Evolutionary conservation across 2,113 vertebrate species (phyloP).

Genomic region (Balaeniceps rex): DNA sequence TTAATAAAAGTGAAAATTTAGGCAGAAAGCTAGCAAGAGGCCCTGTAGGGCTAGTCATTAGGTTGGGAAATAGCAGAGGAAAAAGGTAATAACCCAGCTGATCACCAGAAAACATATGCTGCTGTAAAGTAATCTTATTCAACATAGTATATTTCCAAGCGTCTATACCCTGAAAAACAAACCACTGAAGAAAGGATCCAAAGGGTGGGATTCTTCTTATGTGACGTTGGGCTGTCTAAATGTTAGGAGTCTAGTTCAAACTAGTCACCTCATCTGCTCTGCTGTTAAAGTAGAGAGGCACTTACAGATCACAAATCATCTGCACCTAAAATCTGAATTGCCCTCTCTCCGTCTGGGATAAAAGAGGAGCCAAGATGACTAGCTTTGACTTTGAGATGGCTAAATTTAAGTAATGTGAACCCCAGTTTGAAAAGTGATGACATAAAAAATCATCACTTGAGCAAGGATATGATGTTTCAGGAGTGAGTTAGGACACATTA

Average conservation of each 20-base stretch:
- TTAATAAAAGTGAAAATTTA: not conserved
- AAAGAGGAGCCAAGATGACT: not conserved
- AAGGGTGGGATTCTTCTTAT: not conserved
- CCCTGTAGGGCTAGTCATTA: not conserved
- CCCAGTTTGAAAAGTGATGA: not conserved
- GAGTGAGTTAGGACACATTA: not conserved
- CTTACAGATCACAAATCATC: not conserved
- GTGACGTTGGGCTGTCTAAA: not conserved
- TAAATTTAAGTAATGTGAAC: not conserved
- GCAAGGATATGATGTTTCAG: not conserved
- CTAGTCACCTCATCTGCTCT: not conserved
- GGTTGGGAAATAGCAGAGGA: not conserved
- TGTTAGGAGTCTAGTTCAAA: not conserved
- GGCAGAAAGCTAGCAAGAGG: not conserved
- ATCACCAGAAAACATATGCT: not conserved
- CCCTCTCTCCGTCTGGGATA: not conserved
- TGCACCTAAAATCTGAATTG: not conserved
- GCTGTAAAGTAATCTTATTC: not conserved
- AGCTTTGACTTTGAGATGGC: not conserved
- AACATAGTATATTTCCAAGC: not conserved
- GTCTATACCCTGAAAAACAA: not conserved
- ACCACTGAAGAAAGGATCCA: not conserved
- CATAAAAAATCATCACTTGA: not conserved
- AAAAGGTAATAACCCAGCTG: not conserved
- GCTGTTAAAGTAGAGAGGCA: not conserved